phyloP scores from a whole-genome alignment of 2,113 vertebrate genomes.

The Melanotaenia duboulayi region DNA sequence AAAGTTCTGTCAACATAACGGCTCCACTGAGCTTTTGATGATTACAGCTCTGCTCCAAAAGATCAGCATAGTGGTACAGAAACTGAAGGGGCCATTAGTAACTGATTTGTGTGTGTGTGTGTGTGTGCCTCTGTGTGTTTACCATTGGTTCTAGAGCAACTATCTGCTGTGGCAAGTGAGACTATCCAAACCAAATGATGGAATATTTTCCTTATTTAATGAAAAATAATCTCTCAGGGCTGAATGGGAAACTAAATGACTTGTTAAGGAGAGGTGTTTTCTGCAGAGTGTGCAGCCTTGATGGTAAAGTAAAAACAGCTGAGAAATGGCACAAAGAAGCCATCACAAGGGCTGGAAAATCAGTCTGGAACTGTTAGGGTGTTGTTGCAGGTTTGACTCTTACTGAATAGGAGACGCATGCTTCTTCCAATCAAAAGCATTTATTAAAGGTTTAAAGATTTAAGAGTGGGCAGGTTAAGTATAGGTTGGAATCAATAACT shows the following conservation, averaged over 20 bases:
- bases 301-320: constrained; percentile 51
- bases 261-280: constrained; percentile 18
- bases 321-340: constrained; percentile 46
- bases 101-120: constrained; percentile 26
- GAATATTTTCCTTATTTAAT: constrained; percentile 51
- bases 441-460: constrained; percentile 20
- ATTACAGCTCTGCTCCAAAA: constrained; percentile 35
- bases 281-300: constrained; percentile 34
- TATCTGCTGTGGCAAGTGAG: constrained; percentile 17
- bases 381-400: constrained; percentile 1
- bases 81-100: constrained; percentile 24
- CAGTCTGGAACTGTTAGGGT: constrained; percentile 3
- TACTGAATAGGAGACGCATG: background rate
- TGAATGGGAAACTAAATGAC: constrained; percentile 51
- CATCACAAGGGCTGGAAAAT: constrained; percentile 45
- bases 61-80: constrained; percentile 37
- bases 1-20: constrained; percentile 58
- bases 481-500: background rate
- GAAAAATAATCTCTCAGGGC: constrained; percentile 49
- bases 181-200: constrained; percentile 32
- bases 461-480: constrained; percentile 15
- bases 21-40: constrained; percentile 34
- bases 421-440: background rate
- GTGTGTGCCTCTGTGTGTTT: constrained; percentile 16
- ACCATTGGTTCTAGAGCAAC: background rate